Evolutionary conservation across 2,888 invertebrate species (phyloP), one percentile per base, ranked within the genome.

Genomic region (Drosophila paranaensis): DNA sequence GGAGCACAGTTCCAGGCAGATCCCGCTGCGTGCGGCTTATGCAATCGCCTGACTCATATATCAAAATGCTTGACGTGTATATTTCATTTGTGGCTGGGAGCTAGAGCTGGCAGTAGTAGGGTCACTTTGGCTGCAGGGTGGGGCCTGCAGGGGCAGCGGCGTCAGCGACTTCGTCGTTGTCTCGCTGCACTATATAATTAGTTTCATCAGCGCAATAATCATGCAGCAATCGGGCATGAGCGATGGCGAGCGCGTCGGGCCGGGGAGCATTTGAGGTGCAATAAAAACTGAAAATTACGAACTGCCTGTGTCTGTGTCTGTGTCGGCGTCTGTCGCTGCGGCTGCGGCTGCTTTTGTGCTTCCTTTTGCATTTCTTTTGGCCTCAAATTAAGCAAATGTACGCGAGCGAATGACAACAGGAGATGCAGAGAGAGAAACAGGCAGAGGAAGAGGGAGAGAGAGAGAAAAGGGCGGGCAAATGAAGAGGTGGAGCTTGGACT

Each of bases 181-280:
- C 75, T 65, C 56, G 43, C 56, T 77, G 76, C 74, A 73, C 84
- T 69, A 77, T 88, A 83, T 88, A 88, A 89, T 88, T 88, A 88
- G 88, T 78, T 87, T 73, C 88, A 82, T 88, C 87, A 88, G 71
- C 82, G 81, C 84, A 88, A 88, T 82, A 89, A 88, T 88, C 89
- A 88, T 77, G 83, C 75, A 60, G 79, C 78, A 88, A 89, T 81
- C 81, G 82, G 79, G 79, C 56, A 57, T 30, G 35, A 48, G 66
- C 43, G 55, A 30, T 10, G 54, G 39, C 45, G 30, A 33, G 42
- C 40, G 8, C 27, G 4, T 20, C 51, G 56, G 25, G 16, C 10
- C n/a, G 43, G 45, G 54, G 56, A 53, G 60, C 46, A 57, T 46
- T 53, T 48, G 56, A 50, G 45, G 46, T 50, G 79, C 68, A 79